These are phyloP conservation scores for Zapus hudsonius DNA, from an alignment of 2,113 vertebrate species.

Conservation along the genomic window DNA sequence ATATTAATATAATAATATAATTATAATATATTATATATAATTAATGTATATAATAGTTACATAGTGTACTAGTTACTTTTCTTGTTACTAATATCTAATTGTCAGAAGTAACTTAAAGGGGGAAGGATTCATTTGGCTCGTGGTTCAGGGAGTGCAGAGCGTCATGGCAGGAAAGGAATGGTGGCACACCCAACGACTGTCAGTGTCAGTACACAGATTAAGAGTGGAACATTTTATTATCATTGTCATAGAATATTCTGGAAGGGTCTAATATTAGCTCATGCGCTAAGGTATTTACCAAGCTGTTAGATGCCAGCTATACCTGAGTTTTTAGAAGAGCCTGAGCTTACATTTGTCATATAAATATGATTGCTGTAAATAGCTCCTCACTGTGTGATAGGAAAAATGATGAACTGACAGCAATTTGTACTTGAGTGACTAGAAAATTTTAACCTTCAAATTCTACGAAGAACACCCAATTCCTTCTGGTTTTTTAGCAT, in stretches of 20 bases:
- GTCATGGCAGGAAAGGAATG: not conserved
- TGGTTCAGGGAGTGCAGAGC: not conserved
- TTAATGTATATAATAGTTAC: not conserved
- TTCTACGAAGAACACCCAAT: slow-evolving; percentile 2
- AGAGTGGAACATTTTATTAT: not conserved
- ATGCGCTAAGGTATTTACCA: not conserved
- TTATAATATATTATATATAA: not conserved
- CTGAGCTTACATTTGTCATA: not conserved
- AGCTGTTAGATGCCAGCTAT: not conserved
- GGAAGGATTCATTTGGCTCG: no score
- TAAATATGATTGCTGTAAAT: not conserved
- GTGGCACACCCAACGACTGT: not conserved
- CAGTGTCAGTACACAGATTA: not conserved
- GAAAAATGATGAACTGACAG: not conserved
- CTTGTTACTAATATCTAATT: not conserved
- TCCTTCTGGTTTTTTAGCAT: not conserved
- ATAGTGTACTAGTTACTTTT: not conserved
- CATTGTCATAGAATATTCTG: not conserved
- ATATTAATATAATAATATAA: no score
- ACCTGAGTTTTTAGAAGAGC: not conserved
- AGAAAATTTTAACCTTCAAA: slow-evolving; percentile 12
- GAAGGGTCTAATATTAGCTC: not conserved
- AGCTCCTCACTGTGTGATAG: not conserved
- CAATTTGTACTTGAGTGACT: not conserved
- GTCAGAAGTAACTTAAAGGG: no score